phyloP scores from a whole-genome alignment of 2,113 vertebrate species.

The Platysternon megacephalum region DNA sequence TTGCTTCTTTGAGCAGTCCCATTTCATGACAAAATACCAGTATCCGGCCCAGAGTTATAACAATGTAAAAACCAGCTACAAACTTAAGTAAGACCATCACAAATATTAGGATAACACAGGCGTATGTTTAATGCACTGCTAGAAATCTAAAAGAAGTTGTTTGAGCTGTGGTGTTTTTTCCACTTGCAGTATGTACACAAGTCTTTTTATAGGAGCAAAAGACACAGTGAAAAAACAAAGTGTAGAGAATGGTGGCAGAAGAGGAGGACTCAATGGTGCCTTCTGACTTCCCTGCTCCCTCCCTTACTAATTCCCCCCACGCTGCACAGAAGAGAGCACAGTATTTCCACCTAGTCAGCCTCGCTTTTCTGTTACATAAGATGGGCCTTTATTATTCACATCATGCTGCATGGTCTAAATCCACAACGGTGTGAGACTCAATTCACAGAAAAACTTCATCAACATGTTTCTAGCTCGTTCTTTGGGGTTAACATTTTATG shows the following conservation, averaged over 20 bases:
- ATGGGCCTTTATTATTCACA: neutral
- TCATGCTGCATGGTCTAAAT: neutral
- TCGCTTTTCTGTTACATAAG: neutral
- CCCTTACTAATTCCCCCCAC: neutral
- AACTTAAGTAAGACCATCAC: neutral
- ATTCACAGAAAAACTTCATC: neutral
- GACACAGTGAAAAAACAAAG: neutral
- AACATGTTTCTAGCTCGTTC: neutral
- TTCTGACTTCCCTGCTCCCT: neutral
- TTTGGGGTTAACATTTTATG: neutral
- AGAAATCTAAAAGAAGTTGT: neutral
- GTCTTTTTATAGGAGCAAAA: neutral
- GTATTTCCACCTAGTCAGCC: neutral
- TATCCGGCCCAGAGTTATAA: neutral
- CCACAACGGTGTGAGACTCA: fast-evolving
- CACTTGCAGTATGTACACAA: neutral
- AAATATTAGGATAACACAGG: neutral
- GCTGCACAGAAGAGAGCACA: neutral
- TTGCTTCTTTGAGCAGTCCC: neutral
- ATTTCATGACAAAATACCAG: neutral
- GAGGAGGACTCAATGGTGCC: neutral
- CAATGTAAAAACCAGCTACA: neutral
- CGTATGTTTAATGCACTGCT: neutral
- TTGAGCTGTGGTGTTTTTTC: neutral
- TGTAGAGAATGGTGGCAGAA: neutral